Conservation (phyloP, 2,113 vertebrate genomes). For the Heterocephalus glaber region DNA sequence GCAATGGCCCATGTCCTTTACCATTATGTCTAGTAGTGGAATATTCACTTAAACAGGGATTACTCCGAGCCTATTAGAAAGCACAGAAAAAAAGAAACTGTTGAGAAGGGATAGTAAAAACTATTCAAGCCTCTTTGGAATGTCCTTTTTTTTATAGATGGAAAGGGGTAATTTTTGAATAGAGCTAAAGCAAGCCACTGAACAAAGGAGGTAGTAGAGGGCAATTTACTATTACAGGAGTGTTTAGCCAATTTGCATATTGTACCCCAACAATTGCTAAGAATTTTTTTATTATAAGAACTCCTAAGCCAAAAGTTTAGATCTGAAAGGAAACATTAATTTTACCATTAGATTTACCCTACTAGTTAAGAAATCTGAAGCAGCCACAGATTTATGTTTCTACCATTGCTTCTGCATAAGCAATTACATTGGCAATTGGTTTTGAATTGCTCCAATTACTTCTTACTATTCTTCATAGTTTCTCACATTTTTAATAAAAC, state of each 20-base stretch:
- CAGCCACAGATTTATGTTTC: slow-evolving; percentile 45
- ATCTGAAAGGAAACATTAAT: slow-evolving; percentile 55
- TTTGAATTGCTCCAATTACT: slow-evolving; percentile 44
- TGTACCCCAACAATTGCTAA: slow-evolving; percentile 2
- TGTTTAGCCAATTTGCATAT: not conserved
- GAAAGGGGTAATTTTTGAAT: not conserved
- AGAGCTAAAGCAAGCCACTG: not conserved
- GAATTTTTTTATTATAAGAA: not conserved
- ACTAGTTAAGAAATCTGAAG: slow-evolving; percentile 42
- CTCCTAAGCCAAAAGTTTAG: slow-evolving; percentile 9
- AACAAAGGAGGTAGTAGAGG: not conserved
- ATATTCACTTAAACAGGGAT: not conserved
- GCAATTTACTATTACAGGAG: slow-evolving; percentile 3
- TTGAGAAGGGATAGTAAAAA: not conserved
- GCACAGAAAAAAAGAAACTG: not conserved
- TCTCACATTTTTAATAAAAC: slow-evolving; percentile 58
- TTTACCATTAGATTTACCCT: not conserved
- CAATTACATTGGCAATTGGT: slow-evolving; percentile 56
- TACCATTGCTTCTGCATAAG: not conserved
- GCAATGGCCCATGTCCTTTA: not conserved
- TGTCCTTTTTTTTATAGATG: not conserved
- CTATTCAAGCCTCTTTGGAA: not conserved
- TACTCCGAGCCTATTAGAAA: slow-evolving; percentile 29
- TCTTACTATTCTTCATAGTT: slow-evolving; percentile 46
- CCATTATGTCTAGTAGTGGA: not conserved